A percentile compares a stretch with the other conserved stretches of the same genome.
Conservation (phyloP, 2,113 vertebrate species). For the Gopherus flavomarginatus region DNA sequence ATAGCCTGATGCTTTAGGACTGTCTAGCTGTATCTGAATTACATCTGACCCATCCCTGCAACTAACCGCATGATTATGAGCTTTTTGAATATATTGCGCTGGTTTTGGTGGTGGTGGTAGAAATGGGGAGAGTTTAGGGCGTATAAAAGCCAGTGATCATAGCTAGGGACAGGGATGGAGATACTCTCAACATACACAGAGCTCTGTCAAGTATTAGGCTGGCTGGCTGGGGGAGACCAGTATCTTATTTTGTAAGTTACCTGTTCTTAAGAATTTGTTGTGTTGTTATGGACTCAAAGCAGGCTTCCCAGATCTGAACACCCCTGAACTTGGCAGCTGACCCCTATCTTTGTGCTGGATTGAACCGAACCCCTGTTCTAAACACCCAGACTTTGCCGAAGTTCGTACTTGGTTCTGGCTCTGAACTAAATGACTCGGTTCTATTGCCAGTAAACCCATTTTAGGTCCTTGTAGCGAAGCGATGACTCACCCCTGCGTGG, state of each 20-base stretch:
- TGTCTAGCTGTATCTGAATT: neutral
- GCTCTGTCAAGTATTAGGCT: neutral
- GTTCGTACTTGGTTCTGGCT: neutral
- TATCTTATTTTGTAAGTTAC: neutral
- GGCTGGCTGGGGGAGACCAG: neutral
- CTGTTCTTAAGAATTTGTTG: neutral
- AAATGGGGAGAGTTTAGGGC: neutral
- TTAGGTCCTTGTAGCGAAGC: neutral
- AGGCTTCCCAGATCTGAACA: neutral
- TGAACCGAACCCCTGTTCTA: neutral
- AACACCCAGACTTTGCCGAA: neutral
- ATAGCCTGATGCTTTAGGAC: neutral
- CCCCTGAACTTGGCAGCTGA: constrained; percentile 1
- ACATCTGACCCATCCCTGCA: neutral
- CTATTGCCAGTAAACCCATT: neutral
- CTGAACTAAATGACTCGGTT: neutral
- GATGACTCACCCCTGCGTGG: too few species aligned
- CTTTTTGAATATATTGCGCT: neutral
- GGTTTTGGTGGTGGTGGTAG: neutral
- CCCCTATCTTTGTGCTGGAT: neutral
- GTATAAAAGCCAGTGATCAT: neutral
- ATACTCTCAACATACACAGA: neutral
- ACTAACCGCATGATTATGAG: neutral
- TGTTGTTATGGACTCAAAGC: constrained; percentile 6
- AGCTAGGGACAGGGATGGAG: neutral